Conservation (phyloP, 2,113 vertebrate species). For the Laticauda colubrina region DNA sequence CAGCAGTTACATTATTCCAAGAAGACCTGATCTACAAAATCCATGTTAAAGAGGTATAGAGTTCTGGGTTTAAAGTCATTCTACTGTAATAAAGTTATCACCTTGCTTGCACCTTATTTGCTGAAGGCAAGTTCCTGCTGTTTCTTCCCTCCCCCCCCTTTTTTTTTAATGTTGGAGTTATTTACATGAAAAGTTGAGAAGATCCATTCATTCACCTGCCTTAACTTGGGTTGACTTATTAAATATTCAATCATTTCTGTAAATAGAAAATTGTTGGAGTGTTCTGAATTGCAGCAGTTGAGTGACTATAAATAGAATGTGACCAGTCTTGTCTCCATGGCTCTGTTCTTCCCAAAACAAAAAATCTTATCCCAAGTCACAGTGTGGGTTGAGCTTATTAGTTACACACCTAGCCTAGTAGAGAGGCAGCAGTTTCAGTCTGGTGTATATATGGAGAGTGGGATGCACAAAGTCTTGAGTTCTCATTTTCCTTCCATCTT, state of each 20-base stretch:
- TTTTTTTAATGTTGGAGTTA: not conserved
- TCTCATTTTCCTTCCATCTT: not conserved
- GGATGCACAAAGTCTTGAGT: not conserved
- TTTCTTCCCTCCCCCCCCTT: not conserved
- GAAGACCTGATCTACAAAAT: not conserved
- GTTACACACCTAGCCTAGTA: not conserved
- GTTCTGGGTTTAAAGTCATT: not conserved
- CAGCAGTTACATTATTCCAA: not conserved
- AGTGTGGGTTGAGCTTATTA: not conserved
- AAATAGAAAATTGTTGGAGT: conserved; percentile 1
- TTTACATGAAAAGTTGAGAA: not conserved
- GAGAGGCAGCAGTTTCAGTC: not conserved
- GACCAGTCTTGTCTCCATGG: conserved; percentile 11
- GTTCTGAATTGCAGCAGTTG: conserved; percentile 13
- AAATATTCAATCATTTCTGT: conserved; percentile 11
- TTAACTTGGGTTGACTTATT: not conserved
- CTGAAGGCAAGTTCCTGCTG: fast-evolving
- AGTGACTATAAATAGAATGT: conserved; percentile 20
- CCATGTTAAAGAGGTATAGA: not conserved
- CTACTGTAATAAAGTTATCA: not conserved
- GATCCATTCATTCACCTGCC: not conserved
- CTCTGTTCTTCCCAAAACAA: conserved; percentile 7
- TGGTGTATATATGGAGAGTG: not conserved
- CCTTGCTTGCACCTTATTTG: not conserved
- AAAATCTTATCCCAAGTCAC: not conserved